Percentiles rank a stretch among this genome's conserved stretches.
These are phyloP conservation scores for Scolopax rusticola DNA, from an alignment of 2,797 vertebrate genomes.

Conservation along the genomic window DNA sequence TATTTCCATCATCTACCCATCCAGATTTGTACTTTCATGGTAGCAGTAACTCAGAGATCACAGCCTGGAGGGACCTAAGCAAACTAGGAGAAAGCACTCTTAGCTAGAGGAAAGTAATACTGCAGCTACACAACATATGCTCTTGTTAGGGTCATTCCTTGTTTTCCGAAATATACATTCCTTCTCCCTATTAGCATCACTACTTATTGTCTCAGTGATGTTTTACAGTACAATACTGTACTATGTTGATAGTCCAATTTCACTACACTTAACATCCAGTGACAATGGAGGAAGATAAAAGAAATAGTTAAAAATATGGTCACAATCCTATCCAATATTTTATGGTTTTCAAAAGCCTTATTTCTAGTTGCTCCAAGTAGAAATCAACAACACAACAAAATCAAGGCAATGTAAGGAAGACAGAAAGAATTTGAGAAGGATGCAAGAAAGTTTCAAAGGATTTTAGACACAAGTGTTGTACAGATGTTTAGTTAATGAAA, in stretches of 20 bases:
- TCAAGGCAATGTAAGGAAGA: not conserved
- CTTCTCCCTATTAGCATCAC: not conserved
- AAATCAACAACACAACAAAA: conserved; percentile 8
- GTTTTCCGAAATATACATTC: not conserved
- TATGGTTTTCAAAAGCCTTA: not conserved
- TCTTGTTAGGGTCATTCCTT: not conserved
- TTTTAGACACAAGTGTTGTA: conserved; percentile 55
- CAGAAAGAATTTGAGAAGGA: not conserved
- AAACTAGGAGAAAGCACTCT: not conserved
- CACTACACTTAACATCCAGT: not conserved
- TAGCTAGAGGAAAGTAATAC: not conserved
- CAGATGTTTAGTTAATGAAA: conserved; percentile 65
- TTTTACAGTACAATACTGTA: not conserved
- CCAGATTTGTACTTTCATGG: not conserved
- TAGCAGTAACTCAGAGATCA: not conserved
- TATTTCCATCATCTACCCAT: not conserved
- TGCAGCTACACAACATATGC: fast-evolving
- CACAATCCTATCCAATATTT: not conserved
- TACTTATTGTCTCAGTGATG: not conserved
- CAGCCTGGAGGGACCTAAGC: not conserved
- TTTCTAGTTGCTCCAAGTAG: not conserved
- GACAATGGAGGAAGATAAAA: not conserved
- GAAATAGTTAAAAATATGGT: not conserved
- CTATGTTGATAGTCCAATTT: not conserved
- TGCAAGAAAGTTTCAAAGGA: conserved; percentile 21